Percentiles rank a stretch among this genome's conserved stretches.
phyloP scores from a whole-genome alignment of 2,888 invertebrate genomes.

The Caenorhabditis angaria region DNA sequence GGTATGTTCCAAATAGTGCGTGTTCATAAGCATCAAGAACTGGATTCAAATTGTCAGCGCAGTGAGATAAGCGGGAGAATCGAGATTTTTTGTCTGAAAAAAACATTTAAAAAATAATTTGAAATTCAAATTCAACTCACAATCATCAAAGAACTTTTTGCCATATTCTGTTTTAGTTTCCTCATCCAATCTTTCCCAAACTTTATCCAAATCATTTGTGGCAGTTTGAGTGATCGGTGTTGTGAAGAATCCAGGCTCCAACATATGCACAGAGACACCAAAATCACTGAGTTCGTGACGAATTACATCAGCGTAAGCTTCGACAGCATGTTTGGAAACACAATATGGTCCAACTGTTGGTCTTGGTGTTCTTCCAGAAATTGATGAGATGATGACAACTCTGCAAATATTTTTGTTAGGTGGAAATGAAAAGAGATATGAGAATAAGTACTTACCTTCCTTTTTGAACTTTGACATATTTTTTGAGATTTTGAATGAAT shows the following conservation, averaged over 20 bases:
- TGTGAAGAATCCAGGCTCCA: constrained; percentile 69
- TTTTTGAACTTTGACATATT: constrained; percentile 55
- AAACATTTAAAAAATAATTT: no score
- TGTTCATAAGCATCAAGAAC: constrained; percentile 55
- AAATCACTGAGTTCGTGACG: constrained; percentile 62
- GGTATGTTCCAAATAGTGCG: constrained; percentile 49
- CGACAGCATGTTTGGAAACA: constrained; percentile 67
- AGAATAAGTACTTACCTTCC: constrained; percentile 19
- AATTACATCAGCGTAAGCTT: constrained; percentile 65
- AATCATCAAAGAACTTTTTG: constrained; percentile 46
- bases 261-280: constrained; percentile 56
- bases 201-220: constrained; percentile 50
- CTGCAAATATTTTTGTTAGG: constrained; percentile 16
- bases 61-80: constrained; percentile 53
- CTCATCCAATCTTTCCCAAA: constrained; percentile 43
- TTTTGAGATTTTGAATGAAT: constrained; percentile 60
- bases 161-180: constrained; percentile 50
- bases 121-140: no score
- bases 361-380: constrained; percentile 72
- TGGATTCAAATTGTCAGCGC: constrained; percentile 45
- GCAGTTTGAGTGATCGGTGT: constrained; percentile 62
- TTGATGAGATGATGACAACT: constrained; percentile 73
- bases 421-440: constrained; percentile 3
- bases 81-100: constrained; percentile 50
- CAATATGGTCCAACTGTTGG: constrained; percentile 65